A percentile compares a stretch with the other conserved stretches of the same genome.
phyloP scores from a whole-genome alignment of 2,113 vertebrate species.

The Tragelaphus strepsiceros region DNA sequence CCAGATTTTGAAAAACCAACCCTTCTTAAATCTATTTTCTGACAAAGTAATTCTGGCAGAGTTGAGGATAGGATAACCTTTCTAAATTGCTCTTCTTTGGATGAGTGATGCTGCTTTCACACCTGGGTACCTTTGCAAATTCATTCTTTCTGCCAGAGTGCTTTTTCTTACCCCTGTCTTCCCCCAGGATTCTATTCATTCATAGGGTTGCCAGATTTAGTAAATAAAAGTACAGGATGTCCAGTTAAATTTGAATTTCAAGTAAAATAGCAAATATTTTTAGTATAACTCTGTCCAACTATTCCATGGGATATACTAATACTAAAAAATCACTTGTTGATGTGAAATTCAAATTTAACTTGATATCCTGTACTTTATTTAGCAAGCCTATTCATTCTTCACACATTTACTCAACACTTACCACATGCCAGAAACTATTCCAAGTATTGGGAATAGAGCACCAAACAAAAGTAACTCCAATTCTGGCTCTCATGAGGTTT shows the following conservation, averaged over 20 bases:
- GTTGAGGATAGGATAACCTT: background rate
- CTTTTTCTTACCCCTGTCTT: background rate
- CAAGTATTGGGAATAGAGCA: background rate
- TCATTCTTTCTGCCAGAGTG: background rate
- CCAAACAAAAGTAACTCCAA: background rate
- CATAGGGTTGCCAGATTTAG: background rate
- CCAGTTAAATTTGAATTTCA: background rate
- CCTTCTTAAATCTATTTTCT: background rate
- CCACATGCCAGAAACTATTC: background rate
- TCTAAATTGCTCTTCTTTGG: background rate
- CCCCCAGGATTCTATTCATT: background rate
- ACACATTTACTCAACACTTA: conserved; percentile 18
- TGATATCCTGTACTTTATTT: background rate
- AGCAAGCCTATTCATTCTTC: background rate
- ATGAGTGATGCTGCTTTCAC: background rate
- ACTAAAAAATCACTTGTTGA: background rate
- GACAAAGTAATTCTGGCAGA: background rate
- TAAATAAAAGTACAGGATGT: background rate
- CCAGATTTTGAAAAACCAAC: background rate
- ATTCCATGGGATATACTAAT: background rate
- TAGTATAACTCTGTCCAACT: background rate
- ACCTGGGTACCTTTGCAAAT: background rate
- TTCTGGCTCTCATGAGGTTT: background rate
- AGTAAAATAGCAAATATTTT: conserved; percentile 1
- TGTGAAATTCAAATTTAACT: background rate